Evolutionary conservation across 2,888 invertebrate species (phyloP).

Genomic region (Sialis lutaria): DNA sequence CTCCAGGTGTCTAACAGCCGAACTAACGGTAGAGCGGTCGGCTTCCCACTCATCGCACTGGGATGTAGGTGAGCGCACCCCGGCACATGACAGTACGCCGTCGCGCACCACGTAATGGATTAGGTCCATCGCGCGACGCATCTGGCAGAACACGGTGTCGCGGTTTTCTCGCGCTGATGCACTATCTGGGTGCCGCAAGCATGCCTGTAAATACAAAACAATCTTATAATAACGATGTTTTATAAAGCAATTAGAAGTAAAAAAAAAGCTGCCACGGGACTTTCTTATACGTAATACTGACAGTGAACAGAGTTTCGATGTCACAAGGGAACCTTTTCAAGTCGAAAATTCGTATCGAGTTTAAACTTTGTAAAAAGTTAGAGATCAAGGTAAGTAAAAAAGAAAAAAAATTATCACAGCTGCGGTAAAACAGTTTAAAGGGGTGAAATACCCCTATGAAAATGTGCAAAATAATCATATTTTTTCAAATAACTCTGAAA

Average conservation of each 20-base stretch:
- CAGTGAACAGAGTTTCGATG: too few relatives aligned
- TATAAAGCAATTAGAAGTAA: background rate
- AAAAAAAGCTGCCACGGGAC: too few relatives aligned
- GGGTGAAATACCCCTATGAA: too few relatives aligned
- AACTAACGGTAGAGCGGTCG: constrained; percentile 53
- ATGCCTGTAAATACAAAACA: constrained; percentile 40
- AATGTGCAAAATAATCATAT: too few relatives aligned
- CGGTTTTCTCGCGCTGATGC: constrained; percentile 85
- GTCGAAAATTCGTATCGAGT: too few relatives aligned
- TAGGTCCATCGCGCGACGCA: constrained; percentile 91
- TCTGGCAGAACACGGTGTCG: constrained; percentile 95
- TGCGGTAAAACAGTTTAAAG: too few relatives aligned
- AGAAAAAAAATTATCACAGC: too few relatives aligned
- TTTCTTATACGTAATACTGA: too few relatives aligned
- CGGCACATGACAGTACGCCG: constrained; percentile 55
- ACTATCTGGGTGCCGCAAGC: constrained; percentile 87
- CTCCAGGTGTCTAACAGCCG: constrained; percentile 69
- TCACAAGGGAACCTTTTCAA: too few relatives aligned
- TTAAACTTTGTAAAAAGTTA: too few relatives aligned
- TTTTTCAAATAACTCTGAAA: too few relatives aligned
- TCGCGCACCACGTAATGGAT: constrained; percentile 96
- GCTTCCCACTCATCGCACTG: constrained; percentile 45
- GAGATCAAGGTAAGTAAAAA: too few relatives aligned
- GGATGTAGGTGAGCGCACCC: constrained; percentile 23
- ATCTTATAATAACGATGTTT: background rate